phyloP scores from a whole-genome alignment of 2,113 vertebrate genomes.

The Macaca fascicularis region DNA sequence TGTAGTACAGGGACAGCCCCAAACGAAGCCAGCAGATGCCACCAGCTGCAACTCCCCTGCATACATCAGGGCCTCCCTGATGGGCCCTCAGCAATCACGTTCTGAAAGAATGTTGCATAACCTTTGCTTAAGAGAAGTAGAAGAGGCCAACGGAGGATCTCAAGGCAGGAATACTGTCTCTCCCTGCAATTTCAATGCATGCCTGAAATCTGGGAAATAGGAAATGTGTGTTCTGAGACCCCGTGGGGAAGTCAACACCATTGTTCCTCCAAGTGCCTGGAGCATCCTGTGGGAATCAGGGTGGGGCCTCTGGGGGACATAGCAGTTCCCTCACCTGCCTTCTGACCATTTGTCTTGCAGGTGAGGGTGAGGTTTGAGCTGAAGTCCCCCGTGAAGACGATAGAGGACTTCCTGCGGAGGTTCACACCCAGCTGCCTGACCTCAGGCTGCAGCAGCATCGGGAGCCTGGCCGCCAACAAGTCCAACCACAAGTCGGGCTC shows the following conservation, averaged over 20 bases:
- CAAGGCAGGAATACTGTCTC: neutral
- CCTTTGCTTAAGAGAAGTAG: neutral
- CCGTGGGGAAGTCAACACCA: too few relatives aligned
- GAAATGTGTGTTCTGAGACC: too few relatives aligned
- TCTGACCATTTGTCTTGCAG: conserved; percentile 74
- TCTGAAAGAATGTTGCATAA: neutral
- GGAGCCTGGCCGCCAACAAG: conserved; percentile 88
- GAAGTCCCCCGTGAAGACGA: conserved; percentile 97
- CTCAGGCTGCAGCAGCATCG: conserved; percentile 91
- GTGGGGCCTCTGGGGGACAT: too few relatives aligned
- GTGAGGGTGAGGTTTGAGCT: conserved; percentile 92
- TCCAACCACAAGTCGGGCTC: conserved; percentile 86
- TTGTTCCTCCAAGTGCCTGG: neutral
- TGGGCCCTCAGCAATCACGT: neutral
- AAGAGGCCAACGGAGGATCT: neutral
- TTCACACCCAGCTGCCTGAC: conserved; percentile 95
- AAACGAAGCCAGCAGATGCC: neutral
- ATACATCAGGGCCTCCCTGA: rapidly evolving
- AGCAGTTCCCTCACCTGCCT: neutral
- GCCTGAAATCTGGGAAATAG: neutral
- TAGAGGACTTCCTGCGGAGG: conserved; percentile 96
- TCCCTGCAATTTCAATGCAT: neutral
- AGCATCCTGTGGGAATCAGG: neutral
- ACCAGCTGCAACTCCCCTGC: neutral
- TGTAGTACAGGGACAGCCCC: too few relatives aligned